Conservation (phyloP, 1,140 invertebrate species). For the Pseudobourletiella spinata region DNA sequence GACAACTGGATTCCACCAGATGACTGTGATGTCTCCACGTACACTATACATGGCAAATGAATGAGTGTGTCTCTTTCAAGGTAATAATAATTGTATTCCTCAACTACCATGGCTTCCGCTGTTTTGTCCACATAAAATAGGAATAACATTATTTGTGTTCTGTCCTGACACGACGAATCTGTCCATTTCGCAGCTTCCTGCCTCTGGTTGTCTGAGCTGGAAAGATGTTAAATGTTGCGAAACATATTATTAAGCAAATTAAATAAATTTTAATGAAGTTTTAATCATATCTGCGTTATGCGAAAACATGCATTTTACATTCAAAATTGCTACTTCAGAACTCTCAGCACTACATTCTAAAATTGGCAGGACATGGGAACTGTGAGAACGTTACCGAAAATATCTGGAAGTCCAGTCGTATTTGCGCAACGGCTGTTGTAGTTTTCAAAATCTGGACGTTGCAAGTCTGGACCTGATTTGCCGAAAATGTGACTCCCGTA, state of each 20-base stretch:
- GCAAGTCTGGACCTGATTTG: constrained; percentile 45
- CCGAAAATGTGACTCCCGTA: constrained; percentile 55
- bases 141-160: constrained; percentile 56
- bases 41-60: constrained; percentile 51
- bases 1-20: constrained; percentile 53
- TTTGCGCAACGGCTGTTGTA: constrained; percentile 50
- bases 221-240: not conserved
- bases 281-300: no score
- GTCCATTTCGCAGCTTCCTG: constrained; percentile 57
- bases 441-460: constrained; percentile 53
- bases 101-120: constrained; percentile 61
- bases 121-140: constrained; percentile 62
- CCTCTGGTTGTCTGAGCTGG: constrained; percentile 56
- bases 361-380: no score
- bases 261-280: no score
- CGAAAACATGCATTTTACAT: no score
- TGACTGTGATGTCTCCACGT: constrained; percentile 55
- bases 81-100: not conserved
- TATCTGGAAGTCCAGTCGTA: constrained; percentile 57
- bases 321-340: no score
- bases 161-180: constrained; percentile 59
- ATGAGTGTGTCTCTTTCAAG: not conserved
- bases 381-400: no score
- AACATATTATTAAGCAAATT: no score
- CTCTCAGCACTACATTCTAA: constrained; percentile 25